Evolutionary conservation across 1,140 invertebrate species (phyloP).

Genomic region (Octopus bimaculoides): DNA sequence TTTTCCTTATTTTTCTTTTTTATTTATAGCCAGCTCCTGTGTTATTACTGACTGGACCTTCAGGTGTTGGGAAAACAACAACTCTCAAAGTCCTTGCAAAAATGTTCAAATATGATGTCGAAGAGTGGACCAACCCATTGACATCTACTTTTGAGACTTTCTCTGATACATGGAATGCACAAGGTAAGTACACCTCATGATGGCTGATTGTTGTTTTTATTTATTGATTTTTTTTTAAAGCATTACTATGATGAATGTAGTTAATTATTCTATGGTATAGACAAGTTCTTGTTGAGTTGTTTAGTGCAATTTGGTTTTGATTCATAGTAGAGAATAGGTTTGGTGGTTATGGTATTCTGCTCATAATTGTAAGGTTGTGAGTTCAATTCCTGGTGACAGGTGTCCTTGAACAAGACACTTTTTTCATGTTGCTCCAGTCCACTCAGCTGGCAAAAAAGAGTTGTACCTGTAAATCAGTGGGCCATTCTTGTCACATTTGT

Average conservation of each 20-base stretch:
- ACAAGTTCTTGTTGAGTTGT: background rate
- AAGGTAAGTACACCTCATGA: too few relatives aligned
- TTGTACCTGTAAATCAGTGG: too few relatives aligned
- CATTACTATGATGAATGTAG: too few relatives aligned
- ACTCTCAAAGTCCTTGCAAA: constrained; percentile 41
- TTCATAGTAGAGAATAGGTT: background rate
- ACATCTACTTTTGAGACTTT: background rate
- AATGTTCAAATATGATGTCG: constrained; percentile 41
- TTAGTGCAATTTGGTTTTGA: background rate
- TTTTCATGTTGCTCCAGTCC: too few relatives aligned
- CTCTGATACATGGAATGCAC: background rate
- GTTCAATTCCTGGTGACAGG: too few relatives aligned
- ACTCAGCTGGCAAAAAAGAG: too few relatives aligned
- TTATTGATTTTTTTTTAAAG: too few relatives aligned
- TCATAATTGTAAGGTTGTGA: too few relatives aligned
- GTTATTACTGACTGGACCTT: constrained; percentile 50
- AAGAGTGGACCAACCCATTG: constrained; percentile 53
- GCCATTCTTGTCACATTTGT: too few relatives aligned
- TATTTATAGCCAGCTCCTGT: constrained; percentile 39
- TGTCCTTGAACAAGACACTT: too few relatives aligned
- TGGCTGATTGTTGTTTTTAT: too few relatives aligned
- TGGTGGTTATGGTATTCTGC: background rate
- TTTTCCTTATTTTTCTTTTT: background rate
- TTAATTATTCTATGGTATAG: too few relatives aligned
- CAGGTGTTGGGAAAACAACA: constrained; percentile 53